Evolutionary conservation across 2,113 vertebrate species (phyloP).

Genomic region (Acanthisitta chloris): DNA sequence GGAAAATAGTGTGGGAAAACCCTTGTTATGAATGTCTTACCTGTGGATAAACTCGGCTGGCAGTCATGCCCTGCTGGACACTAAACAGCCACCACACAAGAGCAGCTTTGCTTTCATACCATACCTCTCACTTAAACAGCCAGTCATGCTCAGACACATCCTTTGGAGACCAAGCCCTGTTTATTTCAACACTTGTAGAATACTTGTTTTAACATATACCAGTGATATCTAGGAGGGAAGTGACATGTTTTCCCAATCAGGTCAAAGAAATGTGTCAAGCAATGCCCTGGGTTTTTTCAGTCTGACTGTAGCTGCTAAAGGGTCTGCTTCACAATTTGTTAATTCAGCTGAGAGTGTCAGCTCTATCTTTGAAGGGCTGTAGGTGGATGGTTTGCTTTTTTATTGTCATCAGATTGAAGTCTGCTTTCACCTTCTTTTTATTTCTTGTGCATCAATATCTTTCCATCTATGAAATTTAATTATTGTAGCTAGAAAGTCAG

Average conservation of each 20-base stretch:
- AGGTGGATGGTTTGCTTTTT: neutral
- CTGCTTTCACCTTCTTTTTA: neutral
- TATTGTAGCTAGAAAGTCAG: neutral
- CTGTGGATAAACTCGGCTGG: neutral
- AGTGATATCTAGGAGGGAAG: neutral
- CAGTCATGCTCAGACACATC: neutral
- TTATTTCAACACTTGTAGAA: neutral
- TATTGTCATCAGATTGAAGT: neutral
- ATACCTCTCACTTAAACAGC: neutral
- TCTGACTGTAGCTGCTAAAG: neutral
- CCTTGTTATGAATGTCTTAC: neutral
- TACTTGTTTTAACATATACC: conserved; percentile 26
- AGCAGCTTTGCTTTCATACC: neutral
- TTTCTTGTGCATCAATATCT: neutral
- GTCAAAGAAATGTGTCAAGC: neutral
- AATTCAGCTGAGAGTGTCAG: neutral
- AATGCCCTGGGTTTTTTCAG: neutral
- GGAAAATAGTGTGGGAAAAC: neutral
- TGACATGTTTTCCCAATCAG: conserved; percentile 5
- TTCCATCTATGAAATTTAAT: neutral
- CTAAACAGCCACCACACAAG: neutral
- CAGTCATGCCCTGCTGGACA: neutral
- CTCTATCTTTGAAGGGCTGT: neutral
- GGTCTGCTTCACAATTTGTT: neutral
- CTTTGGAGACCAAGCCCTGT: neutral